Evolutionary conservation across 2,888 invertebrate species (phyloP).

Genomic region (Amphimallon solstitiale): DNA sequence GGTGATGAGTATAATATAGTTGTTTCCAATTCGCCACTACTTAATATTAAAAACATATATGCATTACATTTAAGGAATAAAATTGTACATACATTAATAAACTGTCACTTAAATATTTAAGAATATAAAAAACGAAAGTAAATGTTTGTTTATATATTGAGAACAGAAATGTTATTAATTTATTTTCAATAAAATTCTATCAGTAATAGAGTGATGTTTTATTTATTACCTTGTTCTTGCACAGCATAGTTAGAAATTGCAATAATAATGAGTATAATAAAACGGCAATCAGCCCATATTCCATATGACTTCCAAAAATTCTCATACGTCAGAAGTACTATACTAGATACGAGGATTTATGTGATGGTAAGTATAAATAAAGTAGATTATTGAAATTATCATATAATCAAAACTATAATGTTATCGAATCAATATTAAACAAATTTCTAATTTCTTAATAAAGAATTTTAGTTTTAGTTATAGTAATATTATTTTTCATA

Average conservation of each 20-base stretch:
- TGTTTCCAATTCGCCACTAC: slow-evolving; percentile 16
- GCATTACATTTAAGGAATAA: slow-evolving; percentile 8
- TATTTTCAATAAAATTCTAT: slow-evolving; percentile 47
- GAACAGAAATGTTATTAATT: slow-evolving; percentile 43
- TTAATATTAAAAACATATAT: slow-evolving; percentile 21
- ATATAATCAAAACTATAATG: no score
- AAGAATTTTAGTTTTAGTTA: no score
- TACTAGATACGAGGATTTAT: no score
- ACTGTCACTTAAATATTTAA: slow-evolving; percentile 24
- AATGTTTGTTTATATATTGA: slow-evolving; percentile 44
- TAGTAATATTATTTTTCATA: no score
- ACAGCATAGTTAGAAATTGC: not conserved
- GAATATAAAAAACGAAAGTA: slow-evolving; percentile 26
- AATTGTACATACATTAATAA: slow-evolving; percentile 34
- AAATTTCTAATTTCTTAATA: no score
- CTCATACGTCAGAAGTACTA: no score
- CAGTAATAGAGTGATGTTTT: slow-evolving; percentile 7
- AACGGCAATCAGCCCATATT: no score
- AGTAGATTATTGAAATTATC: no score
- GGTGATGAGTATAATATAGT: slow-evolving; percentile 14
- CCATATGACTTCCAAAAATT: no score
- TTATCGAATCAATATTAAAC: no score
- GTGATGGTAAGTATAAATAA: no score
- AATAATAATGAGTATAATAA: not conserved
- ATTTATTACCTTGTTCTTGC: not conserved